phyloP scores from a whole-genome alignment of 1,140 invertebrate genomes.

The Orius insidiosus region DNA sequence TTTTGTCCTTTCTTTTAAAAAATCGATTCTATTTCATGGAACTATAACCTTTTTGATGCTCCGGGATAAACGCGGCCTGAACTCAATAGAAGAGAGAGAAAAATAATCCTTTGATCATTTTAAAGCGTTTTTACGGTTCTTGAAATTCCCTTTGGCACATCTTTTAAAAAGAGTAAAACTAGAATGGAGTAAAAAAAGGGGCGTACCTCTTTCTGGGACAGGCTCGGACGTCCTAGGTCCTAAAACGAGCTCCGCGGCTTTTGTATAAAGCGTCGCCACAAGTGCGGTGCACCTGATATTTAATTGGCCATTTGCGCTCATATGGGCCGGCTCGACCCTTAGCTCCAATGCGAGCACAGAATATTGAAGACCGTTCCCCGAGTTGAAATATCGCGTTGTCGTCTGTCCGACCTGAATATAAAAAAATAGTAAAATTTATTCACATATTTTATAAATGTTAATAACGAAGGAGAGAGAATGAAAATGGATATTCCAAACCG shows the following conservation, averaged over 20 bases:
- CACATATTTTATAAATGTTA: too few relatives aligned
- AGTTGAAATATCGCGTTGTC: conserved; percentile 20
- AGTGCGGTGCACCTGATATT: conserved; percentile 33
- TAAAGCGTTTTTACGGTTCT: too few relatives aligned
- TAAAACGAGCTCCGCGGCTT: conserved; percentile 32
- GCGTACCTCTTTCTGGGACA: conserved; percentile 36
- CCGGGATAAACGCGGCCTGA: background rate
- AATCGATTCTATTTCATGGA: too few relatives aligned
- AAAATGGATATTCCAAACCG: too few relatives aligned
- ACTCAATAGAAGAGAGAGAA: too few relatives aligned
- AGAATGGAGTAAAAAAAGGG: background rate
- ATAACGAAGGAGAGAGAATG: too few relatives aligned
- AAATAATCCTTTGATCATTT: too few relatives aligned
- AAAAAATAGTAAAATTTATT: too few relatives aligned
- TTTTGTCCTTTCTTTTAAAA: too few relatives aligned
- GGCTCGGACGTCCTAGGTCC: conserved; percentile 29
- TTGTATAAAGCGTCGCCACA: conserved; percentile 32
- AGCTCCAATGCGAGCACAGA: conserved; percentile 24
- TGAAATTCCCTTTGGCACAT: too few relatives aligned
- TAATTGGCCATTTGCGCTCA: conserved; percentile 24
- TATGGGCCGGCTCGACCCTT: conserved; percentile 23
- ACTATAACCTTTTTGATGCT: too few relatives aligned
- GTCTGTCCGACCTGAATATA: conserved; percentile 19
- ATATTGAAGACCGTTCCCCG: conserved; percentile 23
- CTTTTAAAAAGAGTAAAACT: background rate